These are phyloP conservation scores for Ceuthmochares aereus DNA, from an alignment of 2,113 vertebrate species.

Conservation along the genomic window DNA sequence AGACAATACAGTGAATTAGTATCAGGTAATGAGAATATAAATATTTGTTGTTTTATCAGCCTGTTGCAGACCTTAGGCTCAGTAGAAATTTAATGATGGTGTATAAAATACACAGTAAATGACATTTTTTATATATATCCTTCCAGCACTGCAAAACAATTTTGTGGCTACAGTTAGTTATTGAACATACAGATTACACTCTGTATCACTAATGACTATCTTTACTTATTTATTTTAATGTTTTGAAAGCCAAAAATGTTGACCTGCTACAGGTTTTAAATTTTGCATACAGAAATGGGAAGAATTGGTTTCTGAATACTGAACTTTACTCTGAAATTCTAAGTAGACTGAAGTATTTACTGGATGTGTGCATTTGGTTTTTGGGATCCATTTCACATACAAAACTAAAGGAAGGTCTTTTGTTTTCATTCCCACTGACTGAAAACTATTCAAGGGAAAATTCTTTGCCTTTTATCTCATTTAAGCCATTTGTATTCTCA, in stretches of 20 bases:
- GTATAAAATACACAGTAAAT: neutral
- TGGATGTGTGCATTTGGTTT: accelerated
- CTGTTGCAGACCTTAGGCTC: neutral
- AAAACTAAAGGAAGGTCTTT: neutral
- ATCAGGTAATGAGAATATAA: neutral
- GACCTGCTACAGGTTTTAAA: neutral
- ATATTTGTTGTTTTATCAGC: neutral
- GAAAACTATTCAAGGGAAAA: neutral
- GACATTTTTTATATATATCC: neutral
- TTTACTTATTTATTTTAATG: neutral
- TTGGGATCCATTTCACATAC: neutral
- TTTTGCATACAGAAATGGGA: neutral
- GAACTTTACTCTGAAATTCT: neutral
- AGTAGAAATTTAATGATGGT: neutral
- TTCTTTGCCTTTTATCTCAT: neutral
- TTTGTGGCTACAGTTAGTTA: neutral
- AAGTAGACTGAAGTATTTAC: neutral
- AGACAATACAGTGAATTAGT: neutral
- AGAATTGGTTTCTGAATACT: neutral
- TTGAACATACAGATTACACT: neutral
- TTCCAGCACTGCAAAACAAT: neutral
- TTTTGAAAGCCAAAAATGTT: neutral
- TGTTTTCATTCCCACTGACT: neutral
- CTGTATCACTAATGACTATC: neutral
- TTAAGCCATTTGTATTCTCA: neutral